Evolutionary conservation across 2,888 invertebrate genomes (phyloP), one percentile per base, ranked within the genome.

Genomic region (Sminthurinus aureus): DNA sequence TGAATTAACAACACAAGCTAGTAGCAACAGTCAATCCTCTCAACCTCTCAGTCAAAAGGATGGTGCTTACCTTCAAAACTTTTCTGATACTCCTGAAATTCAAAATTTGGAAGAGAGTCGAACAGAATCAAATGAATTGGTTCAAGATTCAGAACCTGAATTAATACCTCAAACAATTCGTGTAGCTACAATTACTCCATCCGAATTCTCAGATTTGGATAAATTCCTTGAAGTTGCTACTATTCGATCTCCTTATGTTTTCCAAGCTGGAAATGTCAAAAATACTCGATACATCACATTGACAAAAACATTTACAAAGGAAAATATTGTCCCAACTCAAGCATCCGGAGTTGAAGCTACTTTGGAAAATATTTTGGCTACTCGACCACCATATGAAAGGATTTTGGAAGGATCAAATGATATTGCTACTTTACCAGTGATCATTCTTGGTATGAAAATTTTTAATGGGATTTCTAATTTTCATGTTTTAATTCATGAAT

Each of bases 201-300:
- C 95, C 51, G 95, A 96, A 90, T 95, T 96, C 89, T 93, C 93
- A 90, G 95, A 96, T 90, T 93, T 95, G 87, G 96, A 96, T 90
- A 96, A 95, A 81, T 87, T 85, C 66, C 85, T 89, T 95, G 89
- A 96, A 92, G 95, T 96, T 89, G 96, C 96, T 67, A 96, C 96
- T 1, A 95, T 96, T 87, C 96, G 95, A 90, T 96, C 96, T 85
- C 96, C 96, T 4, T 96, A 96, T 89, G 94, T 95, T 83, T 96
- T 96, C 91, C 91, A 96, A 95, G 96, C 95, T 88, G 96, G 96
- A 85, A 94, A 95, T 85, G 93, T 96, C 64, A 95, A 94, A 90
- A 96, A 96, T 90, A 96, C 96, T 18, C 93, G 96, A 76, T 96
- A 94, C 90, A 94, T 96, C 85, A 96, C 96, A 0, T 94, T 96